Conservation (phyloP, 37 sponge, comb jelly and placozoan genomes). For the Spongilla lacustris region DNA sequence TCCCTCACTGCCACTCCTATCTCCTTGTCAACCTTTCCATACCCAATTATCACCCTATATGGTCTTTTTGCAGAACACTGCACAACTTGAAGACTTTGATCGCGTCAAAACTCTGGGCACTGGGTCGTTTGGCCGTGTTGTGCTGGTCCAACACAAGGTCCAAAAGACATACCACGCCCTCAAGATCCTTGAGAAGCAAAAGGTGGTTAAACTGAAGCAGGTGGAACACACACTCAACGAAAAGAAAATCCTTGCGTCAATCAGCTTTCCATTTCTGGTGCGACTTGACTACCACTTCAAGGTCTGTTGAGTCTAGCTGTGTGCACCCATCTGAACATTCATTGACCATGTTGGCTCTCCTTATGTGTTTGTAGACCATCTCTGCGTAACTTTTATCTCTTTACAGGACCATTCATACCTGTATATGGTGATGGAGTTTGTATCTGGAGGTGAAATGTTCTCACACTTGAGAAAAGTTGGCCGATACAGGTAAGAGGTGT, state of each 20-base stretch:
- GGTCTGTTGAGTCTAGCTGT: conserved; percentile 42
- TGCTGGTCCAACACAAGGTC: conserved; percentile 89
- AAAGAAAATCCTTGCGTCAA: conserved; percentile 92
- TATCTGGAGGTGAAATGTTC: conserved; percentile 97
- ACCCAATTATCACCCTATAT: conserved; percentile 9
- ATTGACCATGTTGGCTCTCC: no score
- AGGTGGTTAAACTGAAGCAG: conserved; percentile 99
- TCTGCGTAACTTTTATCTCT: neutral
- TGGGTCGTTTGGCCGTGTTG: conserved; percentile 98
- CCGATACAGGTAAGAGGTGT: conserved; percentile 76
- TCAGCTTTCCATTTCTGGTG: conserved; percentile 96
- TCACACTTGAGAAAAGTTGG: conserved; percentile 91
- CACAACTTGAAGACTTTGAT: conserved; percentile 89
- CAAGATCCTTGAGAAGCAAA: conserved; percentile 97
- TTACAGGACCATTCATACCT: conserved; percentile 89
- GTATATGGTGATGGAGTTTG: conserved; percentile 99
- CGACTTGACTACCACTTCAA: conserved; percentile 89
- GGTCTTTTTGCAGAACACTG: conserved; percentile 63
- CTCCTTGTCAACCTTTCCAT: neutral
- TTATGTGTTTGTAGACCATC: neutral
- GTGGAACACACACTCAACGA: conserved; percentile 99
- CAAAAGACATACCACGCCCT: conserved; percentile 84
- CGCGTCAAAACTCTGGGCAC: conserved; percentile 97
- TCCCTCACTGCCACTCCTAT: conserved; percentile 4
- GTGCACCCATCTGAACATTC: no score